These are phyloP conservation scores for Ctenicera cuprea DNA, from an alignment of 2,888 invertebrate species.

Conservation along the genomic window DNA sequence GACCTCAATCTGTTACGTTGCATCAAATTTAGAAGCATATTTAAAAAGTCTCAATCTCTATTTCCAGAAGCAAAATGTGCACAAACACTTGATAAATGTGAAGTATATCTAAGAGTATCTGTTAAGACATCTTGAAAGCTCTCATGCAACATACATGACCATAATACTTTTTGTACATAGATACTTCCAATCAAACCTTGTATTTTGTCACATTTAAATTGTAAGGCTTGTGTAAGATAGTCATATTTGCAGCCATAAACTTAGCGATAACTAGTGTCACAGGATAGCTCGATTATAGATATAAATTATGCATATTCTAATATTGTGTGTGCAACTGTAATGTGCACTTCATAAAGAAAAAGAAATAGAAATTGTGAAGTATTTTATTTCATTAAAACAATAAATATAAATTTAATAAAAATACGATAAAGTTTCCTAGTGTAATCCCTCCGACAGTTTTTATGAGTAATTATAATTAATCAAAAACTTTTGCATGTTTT, in stretches of 20 bases:
- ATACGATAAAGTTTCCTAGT: too few species aligned
- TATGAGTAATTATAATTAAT: too few species aligned
- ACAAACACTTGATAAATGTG: not conserved
- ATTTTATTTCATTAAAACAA: conserved; percentile 10
- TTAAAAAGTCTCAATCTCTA: not conserved
- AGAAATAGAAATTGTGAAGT: conserved; percentile 15
- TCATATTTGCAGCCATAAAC: conserved; percentile 29
- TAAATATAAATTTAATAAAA: conserved; percentile 8
- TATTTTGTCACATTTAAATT: conserved; percentile 30
- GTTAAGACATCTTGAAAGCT: not conserved
- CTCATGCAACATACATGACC: conserved; percentile 13
- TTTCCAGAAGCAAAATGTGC: conserved; percentile 15
- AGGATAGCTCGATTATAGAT: conserved; percentile 31
- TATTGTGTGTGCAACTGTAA: conserved; percentile 30
- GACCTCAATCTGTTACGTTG: not conserved
- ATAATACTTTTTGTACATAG: conserved; percentile 11
- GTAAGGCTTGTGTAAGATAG: conserved; percentile 34
- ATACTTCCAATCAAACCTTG: conserved; percentile 11
- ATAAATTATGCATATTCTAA: conserved; percentile 38
- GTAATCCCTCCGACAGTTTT: too few species aligned
- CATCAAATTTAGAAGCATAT: not conserved
- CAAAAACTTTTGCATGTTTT: too few species aligned
- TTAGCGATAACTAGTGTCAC: conserved; percentile 36
- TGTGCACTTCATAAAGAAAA: conserved; percentile 40
- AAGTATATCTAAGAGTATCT: not conserved